These are phyloP conservation scores for Chrysoperla carnea DNA, from an alignment of 1,140 invertebrate species.

Conservation along the genomic window DNA sequence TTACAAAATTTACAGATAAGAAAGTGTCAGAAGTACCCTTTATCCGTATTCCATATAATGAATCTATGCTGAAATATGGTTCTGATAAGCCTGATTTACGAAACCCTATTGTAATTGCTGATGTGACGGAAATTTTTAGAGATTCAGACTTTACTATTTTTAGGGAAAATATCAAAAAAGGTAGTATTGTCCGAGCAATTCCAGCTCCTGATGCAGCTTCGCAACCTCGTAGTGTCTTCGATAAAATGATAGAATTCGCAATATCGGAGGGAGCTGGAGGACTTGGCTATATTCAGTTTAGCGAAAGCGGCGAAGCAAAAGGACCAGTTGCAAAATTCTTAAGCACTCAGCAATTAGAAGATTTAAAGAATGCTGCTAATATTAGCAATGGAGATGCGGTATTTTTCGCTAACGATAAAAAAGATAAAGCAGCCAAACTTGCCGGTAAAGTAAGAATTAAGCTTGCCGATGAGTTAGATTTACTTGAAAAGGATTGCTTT, in stretches of 20 bases:
- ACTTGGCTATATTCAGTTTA: constrained; percentile 1
- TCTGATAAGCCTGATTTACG: constrained; percentile 44
- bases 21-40: no score
- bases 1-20: no score
- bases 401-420: no score
- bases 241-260: constrained; percentile 3
- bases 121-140: constrained; percentile 2
- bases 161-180: neutral
- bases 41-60: no score
- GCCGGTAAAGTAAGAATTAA: no score
- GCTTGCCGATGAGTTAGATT: no score
- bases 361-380: neutral
- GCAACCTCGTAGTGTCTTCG: constrained; percentile 1
- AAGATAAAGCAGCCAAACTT: no score
- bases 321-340: constrained; percentile 3
- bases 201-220: constrained; percentile 1
- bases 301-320: constrained; percentile 1
- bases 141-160: constrained; percentile 3
- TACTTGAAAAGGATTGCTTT: no score
- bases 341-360: neutral
- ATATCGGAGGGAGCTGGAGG: constrained; percentile 1
- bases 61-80: constrained; percentile 37
- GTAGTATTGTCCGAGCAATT: constrained; percentile 1
- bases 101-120: constrained; percentile 14
- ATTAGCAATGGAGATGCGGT: no score